These are phyloP conservation scores for Chrysolophus pictus DNA, from an alignment of 2,797 vertebrate genomes.

Conservation along the genomic window DNA sequence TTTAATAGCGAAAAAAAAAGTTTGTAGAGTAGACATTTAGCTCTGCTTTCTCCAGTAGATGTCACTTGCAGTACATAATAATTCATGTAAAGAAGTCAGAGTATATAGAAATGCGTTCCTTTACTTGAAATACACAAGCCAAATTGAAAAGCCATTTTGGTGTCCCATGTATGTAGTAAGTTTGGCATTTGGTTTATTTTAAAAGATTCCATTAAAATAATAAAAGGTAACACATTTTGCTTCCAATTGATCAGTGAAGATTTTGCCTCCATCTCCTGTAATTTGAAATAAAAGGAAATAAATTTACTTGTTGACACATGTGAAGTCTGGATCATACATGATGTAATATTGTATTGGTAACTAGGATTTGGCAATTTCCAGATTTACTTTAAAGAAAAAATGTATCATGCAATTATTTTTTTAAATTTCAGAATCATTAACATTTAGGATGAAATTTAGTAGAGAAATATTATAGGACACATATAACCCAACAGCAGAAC, in stretches of 20 bases:
- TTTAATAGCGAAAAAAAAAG: slow-evolving; percentile 57
- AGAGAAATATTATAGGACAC: slow-evolving; percentile 39
- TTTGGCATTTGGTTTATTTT: slow-evolving; percentile 76
- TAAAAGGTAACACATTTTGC: slow-evolving; percentile 74
- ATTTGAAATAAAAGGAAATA: slow-evolving; percentile 71
- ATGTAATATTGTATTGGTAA: slow-evolving; percentile 72
- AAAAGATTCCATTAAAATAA: slow-evolving; percentile 78
- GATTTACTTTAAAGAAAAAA: slow-evolving; percentile 63
- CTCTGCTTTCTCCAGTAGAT: slow-evolving; percentile 86
- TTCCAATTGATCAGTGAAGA: slow-evolving; percentile 67
- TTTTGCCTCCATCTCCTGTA: slow-evolving; percentile 64
- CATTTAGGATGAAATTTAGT: slow-evolving; percentile 54
- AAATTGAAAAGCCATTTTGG: slow-evolving; percentile 61
- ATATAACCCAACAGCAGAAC: background rate
- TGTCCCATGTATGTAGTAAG: slow-evolving; percentile 53
- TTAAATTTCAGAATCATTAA: slow-evolving; percentile 65
- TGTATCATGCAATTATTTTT: slow-evolving; percentile 62
- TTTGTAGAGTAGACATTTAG: slow-evolving; percentile 76
- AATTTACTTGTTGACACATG: slow-evolving; percentile 53
- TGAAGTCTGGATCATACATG: slow-evolving; percentile 64
- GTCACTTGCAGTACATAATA: slow-evolving; percentile 85
- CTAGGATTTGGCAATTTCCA: slow-evolving; percentile 71
- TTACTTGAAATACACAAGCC: slow-evolving; percentile 47
- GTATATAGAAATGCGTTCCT: slow-evolving; percentile 60
- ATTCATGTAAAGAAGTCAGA: slow-evolving; percentile 79